phyloP scores from a whole-genome alignment of 2,113 vertebrate genomes.

The Leiothrix lutea region DNA sequence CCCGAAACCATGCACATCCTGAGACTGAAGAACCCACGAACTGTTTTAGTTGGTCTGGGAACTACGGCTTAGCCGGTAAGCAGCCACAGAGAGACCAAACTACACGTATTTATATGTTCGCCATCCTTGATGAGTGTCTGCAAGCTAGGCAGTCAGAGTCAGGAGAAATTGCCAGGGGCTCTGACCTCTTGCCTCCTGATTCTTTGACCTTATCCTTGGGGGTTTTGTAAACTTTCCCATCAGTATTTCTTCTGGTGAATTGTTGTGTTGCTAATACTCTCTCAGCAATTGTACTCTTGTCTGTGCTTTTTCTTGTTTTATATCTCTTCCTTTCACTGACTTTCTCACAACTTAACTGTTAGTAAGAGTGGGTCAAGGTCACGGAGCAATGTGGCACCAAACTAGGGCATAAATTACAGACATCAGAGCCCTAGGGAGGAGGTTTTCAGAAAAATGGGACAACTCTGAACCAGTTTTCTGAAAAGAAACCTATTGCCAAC shows the following conservation, averaged over 20 bases:
- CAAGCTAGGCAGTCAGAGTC: background rate
- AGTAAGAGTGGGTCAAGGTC: background rate
- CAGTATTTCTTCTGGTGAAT: background rate
- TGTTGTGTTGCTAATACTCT: background rate
- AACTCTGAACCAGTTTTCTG: background rate
- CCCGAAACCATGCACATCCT: too few species aligned
- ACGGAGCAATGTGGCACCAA: background rate
- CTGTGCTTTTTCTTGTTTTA: background rate
- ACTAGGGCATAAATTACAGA: background rate
- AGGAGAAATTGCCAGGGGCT: background rate
- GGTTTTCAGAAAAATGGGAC: background rate
- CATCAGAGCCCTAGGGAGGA: background rate
- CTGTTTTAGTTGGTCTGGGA: too few species aligned
- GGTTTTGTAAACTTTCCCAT: background rate
- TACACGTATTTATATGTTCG: rapidly evolving
- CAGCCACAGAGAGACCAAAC: too few species aligned
- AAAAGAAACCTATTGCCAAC: background rate
- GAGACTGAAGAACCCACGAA: too few species aligned
- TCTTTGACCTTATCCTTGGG: background rate
- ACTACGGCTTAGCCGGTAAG: too few species aligned
- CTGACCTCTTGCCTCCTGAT: background rate
- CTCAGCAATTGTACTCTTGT: background rate
- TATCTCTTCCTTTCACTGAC: background rate
- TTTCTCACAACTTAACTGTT: background rate
- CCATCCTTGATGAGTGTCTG: background rate